Base-by-base conservation (phyloP, 64 coral and sea anemone genomes). In the Catalaphyllia jardinei region DNA sequence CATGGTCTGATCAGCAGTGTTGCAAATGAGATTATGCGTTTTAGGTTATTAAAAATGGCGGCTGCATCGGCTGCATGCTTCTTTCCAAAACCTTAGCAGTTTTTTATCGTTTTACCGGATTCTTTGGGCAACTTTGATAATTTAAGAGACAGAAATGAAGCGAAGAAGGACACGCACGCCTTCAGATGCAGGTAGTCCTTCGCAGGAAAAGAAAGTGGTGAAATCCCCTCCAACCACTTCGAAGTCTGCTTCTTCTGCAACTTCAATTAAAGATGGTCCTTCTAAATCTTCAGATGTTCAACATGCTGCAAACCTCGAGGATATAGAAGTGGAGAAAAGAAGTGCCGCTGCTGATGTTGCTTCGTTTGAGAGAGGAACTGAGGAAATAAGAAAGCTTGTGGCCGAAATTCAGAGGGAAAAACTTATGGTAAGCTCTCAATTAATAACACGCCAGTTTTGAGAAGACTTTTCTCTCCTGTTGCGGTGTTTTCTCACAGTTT, bases 131-230 rank as follows among this genome's bases (percentile, higher is more conserved):
- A 76, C 18, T 4, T 69, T 16, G 4, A 4, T 18, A 55, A 74
- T n/a, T 4, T 69, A 24, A 7, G 10, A n/a, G 62, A 4, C 62
- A 51, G 86, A 27, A 5, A 96, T 96, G 94, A 96, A 96, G 31
- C 89, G 94, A 55, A 92, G 94, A 63, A 96, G 93, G 79, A 93
- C 86, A n/a, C 94, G 94, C 49, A 93, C 94, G 31, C 59, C 73
- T 29, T 93, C 88, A 50, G 94, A 96, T 65, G 76, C 83, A 86
- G 83, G 91, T 60, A 93, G 81, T 83, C 80, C 94, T 79, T 64
- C 76, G 28, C 94, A 86, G 60, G 91, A 90, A 62, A 96, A 93
- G 76, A 92, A 89, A 93, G 24, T 79, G 51, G 78, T 80, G 17
- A 93, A 89, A 85, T 85, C 81, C 50, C 77, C 77, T 79, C 63